Base-by-base conservation (phyloP, 2,113 vertebrate species). In the Pterophyllum scalare region DNA sequence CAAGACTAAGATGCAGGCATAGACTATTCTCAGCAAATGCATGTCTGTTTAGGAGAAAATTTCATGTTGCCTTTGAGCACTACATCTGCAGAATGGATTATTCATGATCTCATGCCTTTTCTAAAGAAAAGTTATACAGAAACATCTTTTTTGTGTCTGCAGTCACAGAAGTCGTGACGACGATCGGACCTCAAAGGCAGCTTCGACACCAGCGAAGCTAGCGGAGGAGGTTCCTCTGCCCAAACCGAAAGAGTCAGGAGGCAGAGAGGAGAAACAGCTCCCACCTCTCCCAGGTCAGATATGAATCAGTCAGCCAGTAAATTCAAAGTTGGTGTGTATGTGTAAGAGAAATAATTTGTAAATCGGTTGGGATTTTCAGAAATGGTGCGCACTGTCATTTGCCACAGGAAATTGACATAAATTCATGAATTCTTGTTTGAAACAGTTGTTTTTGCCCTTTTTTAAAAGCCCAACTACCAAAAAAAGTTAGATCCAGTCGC, bases 161-260 rank as follows among this genome's bases (percentile, higher is more conserved):
- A 98, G 98, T 93, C 97, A 97, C 93, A 96, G 97, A 94, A 98
- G 97, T 95, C 97, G 97, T 92, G 98, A 99, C 38, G 98, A 99
- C 9, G 98, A 99, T 76, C 96, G 96, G 87, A 77, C 95, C 87
- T 95, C 97, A 3, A 99, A 99, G 86, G 93, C 96, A 0, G 96
- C 97, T 84, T 95, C 97, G 52, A 96, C 97, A 75, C 97, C 97
- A 46, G 95, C 96, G 46, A 99, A 98, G 94, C 96, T 96, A 13
- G 38, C 85, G 15, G 97, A 98, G 87, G 97, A 98, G 72, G 70
- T 91, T 28, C 84, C 92, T 56, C 77, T 95, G 72, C 93, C 96
- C 81, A 98, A 97, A 95, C 88, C 93, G 2, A 84, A 95, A 85
- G 98, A 99, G 85, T 95, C 97, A 33, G 67, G 67, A 72, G 43